Conservation (phyloP, 1,140 invertebrate genomes). For the Zaprionus lachaisei region DNA sequence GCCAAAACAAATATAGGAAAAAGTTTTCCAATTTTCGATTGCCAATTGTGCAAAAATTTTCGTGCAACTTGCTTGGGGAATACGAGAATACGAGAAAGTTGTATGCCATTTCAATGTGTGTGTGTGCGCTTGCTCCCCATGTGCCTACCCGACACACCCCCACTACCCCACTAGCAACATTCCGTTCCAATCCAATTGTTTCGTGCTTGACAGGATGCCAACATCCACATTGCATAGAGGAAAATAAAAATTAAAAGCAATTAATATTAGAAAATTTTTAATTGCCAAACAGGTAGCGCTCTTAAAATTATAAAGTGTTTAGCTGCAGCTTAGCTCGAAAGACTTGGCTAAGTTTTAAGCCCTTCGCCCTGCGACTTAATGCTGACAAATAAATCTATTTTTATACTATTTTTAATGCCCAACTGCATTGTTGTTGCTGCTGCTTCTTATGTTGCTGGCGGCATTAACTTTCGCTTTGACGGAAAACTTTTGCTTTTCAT, state of each 20-base stretch:
- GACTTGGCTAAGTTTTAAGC: constrained; percentile 1
- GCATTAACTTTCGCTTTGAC: constrained; percentile 79
- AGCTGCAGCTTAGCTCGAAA: constrained; percentile 14
- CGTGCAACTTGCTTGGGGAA: constrained; percentile 69
- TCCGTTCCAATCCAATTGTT: background rate
- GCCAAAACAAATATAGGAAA: constrained; percentile 82
- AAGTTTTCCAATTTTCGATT: constrained; percentile 83
- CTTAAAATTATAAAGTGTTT: constrained; percentile 19
- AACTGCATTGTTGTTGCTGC: constrained; percentile 33
- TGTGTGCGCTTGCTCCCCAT: background rate
- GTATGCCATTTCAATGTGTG: constrained; percentile 66
- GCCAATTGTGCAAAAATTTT: constrained; percentile 78
- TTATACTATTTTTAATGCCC: constrained; percentile 17
- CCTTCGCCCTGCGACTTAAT: constrained; percentile 31
- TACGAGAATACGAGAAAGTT: constrained; percentile 67
- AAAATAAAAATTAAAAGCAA: constrained; percentile 36
- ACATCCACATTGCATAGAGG: constrained; percentile 12
- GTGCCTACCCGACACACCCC: background rate
- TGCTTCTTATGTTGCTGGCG: constrained; percentile 14
- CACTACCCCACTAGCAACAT: background rate
- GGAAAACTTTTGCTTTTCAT: constrained; percentile 78
- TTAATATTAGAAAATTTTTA: constrained; percentile 32
- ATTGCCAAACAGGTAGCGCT: constrained; percentile 17
- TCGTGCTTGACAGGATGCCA: constrained; percentile 22
- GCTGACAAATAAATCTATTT: constrained; percentile 40